Percentiles rank a stretch among this genome's conserved stretches.
Evolutionary conservation across 1,140 invertebrate species (phyloP).

Genomic region (Camponotus floridanus): DNA sequence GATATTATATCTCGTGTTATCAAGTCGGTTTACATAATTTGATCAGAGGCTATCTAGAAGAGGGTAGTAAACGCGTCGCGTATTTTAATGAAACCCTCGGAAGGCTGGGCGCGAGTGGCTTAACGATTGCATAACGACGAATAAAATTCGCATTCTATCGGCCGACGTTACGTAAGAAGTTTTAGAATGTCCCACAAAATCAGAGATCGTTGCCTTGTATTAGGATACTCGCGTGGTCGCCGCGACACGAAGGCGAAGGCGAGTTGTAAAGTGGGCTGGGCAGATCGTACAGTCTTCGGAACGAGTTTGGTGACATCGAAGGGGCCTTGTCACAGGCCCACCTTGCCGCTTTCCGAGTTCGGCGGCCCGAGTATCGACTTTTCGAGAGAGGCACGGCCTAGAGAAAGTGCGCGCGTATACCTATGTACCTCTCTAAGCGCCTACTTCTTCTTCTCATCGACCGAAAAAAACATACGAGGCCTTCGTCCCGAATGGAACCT

Average conservation of each 20-base stretch:
- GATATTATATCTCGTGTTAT: constrained; percentile 14
- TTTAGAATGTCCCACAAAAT: constrained; percentile 65
- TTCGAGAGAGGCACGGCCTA: constrained; percentile 53
- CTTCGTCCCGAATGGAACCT: constrained; percentile 31
- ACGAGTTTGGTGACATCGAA: constrained; percentile 77
- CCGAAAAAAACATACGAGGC: constrained; percentile 38
- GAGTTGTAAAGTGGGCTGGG: constrained; percentile 70
- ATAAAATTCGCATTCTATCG: constrained; percentile 70
- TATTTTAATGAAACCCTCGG: constrained; percentile 60
- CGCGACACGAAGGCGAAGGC: constrained; percentile 35
- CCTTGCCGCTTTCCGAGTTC: constrained; percentile 65
- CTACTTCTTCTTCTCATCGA: constrained; percentile 26
- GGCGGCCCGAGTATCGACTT: constrained; percentile 54
- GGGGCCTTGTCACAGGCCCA: constrained; percentile 64
- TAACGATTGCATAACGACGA: constrained; percentile 60
- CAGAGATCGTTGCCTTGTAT: constrained; percentile 50
- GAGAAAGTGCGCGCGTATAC: constrained; percentile 60
- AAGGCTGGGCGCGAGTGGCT: constrained; percentile 36
- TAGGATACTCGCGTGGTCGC: constrained; percentile 45
- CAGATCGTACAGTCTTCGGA: constrained; percentile 55
- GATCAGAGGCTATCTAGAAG: background rate
- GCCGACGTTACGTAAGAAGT: constrained; percentile 65
- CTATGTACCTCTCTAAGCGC: constrained; percentile 11
- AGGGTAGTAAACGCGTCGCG: constrained; percentile 36
- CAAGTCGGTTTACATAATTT: constrained; percentile 49